Evolutionary conservation across 2,888 invertebrate genomes (phyloP), one percentile per base, ranked within the genome.

Genomic region (Trisateles emortualis): DNA sequence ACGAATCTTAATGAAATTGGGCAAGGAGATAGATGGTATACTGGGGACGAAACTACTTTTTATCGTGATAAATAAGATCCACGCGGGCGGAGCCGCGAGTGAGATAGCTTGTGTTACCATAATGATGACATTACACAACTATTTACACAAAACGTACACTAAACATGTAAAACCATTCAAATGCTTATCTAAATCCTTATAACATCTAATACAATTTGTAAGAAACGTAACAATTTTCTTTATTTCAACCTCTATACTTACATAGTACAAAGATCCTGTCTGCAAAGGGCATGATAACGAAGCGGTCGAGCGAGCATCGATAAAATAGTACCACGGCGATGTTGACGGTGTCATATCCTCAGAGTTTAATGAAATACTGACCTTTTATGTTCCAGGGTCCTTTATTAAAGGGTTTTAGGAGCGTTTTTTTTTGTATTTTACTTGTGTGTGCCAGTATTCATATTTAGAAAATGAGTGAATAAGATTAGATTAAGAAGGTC

Each of bases 291-390:
- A 22, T 35, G 53, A 50, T 59, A 62, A 24, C 42, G 19, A 14
- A n/a, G 19, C 11, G 36, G 36, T 29, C 22, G 33, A 24, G 40
- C 39, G 4, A 22, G 16, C 22, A 32, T 50, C 50, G 38, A 53
- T 59, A 33, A 62, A 53, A 45, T 64, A 53, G 50, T 64, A 40
- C 35, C 16, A 14, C 53, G 53, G 53, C 49, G 50, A 43, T 52
- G 33, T 52, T 59, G 59, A 59, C 32, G 32, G 11, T 5, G 32
- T 32, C 52, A 38, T 36, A 16, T 35, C 35, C 16, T 38, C n/a
- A 5, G 9, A n/a, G 36, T 19, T 38, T 38, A 19, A 38, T 38
- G 17, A 38, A 38, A 19, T 38, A 38, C 19, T n/a, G 36, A 11
- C 36, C 36, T n/a, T 38, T 11, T 19, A 19, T 16, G 35, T 32